Evolutionary conservation across 2,797 vertebrate genomes (phyloP).

Genomic region (Poecilia velifera): DNA sequence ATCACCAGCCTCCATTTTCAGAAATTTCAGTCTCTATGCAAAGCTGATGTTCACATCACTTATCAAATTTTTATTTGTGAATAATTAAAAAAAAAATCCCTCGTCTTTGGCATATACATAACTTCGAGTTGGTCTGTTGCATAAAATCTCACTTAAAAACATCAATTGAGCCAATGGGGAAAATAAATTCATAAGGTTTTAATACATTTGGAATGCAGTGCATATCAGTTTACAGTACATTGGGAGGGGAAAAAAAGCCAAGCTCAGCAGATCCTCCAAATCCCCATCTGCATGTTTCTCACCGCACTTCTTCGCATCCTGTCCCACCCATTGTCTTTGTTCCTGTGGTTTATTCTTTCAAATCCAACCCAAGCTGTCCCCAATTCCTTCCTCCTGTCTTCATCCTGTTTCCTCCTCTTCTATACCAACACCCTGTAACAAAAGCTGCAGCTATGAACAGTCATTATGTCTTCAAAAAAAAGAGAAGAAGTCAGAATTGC

Average conservation of each 20-base stretch:
- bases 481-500: neutral
- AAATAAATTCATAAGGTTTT: neutral
- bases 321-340: constrained; percentile 46
- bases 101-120: neutral
- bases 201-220: neutral
- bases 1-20: neutral
- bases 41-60: neutral
- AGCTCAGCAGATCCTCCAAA: constrained; percentile 27
- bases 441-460: constrained; percentile 36
- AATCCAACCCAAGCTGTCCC: constrained; percentile 44
- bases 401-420: constrained; percentile 64
- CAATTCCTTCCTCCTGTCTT: constrained; percentile 58
- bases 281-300: neutral
- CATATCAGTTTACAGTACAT: neutral
- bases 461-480: neutral
- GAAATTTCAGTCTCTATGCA: neutral
- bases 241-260: neutral
- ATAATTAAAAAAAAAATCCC: neutral
- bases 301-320: constrained; percentile 31
- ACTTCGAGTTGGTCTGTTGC: neutral
- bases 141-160: neutral
- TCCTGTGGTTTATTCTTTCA: constrained; percentile 32
- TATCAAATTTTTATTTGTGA: neutral
- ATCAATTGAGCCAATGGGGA: neutral
- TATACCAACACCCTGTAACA: constrained; percentile 58